Evolutionary conservation across 2,113 vertebrate genomes (phyloP), one percentile per base, ranked within the genome.

Genomic region (Aramus guarauna): DNA sequence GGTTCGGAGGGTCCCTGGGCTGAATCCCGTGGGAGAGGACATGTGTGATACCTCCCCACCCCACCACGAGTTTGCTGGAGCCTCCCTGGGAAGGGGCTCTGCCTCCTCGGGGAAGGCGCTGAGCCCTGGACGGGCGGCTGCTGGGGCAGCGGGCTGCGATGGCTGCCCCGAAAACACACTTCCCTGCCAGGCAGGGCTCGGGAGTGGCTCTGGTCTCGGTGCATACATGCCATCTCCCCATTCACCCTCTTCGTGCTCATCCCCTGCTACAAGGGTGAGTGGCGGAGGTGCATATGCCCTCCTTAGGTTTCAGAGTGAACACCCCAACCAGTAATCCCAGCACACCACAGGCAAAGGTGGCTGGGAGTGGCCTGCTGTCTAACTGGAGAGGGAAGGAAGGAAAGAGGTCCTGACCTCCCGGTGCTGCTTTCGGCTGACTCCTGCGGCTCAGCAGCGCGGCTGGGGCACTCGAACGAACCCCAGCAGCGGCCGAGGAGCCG

Each of bases 401-500:
- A 36, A n/a, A 36, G n/a, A 0, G 0, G 29, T 45, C 36, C 63
- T 5, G 10, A 3, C 26, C 56, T 55, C 50, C 52, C 18, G 11
- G 71, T 0, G 0, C 60, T 10, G 39, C 39, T 67, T 16, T 39
- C n/a, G 17, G 50, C 26, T 32, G 13, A 11, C 32, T 58, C 32
- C 68, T 27, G 50, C 3, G 3, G 39, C 76, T 48, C 48, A 14
- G 55, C 39, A 55, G 39, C 63, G 10, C 1, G 6, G 30, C 34
- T 11, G 47, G 41, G 50, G 1, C 43, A 5, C 56, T 2, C 11
- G 9, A 8, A 72, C 0, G 2, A 45, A 6, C 21, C 11, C 12
- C 56, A 5, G 1, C 14, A 17, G n/a, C 0, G 2, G n/a, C 5
- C 1, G 2, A n/a, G 39, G 39, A 39, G 12, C 34, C 1, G 1